Base-by-base conservation (phyloP, 2,113 vertebrate genomes). In the Lipotes vexillifer region DNA sequence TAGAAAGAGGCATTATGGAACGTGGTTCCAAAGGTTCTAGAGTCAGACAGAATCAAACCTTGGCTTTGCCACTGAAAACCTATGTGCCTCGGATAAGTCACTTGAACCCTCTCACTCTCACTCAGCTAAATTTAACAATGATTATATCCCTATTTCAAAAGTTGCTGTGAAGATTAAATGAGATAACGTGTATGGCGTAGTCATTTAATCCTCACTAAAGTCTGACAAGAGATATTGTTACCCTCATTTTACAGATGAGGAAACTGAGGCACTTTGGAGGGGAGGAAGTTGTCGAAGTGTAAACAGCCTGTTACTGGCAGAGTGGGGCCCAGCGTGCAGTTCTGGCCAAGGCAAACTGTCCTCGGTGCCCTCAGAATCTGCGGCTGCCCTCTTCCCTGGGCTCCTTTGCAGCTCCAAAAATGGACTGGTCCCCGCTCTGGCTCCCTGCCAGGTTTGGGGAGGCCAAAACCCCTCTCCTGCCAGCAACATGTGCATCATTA, bases 401-500 rank as follows among this genome's bases (percentile, higher is more conserved):
- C 52, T 49, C 55, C 25, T 80, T 13, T 17, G 23, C 5, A 78
- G 72, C 33, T 59, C 49, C 46, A 14, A 17, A 87, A 18, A 21
- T 9, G 3, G 75, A 49, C 33, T 86, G 15, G 55, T 38, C 11
- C 46, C 33, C 13, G 8, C 1, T 13, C 77, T 11, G 15, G 20
- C 6, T 82, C 21, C 33, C 59, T 59, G 23, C 57, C 41, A 72
- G 14, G 21, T 82, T n/a, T n/a, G 18, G n/a, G 61, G 17, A 80
- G 3, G 11, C 68, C 55, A 33, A 57, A 68, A 17, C 15, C 86
- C 55, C 17, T 4, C 29, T 29, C 29, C 38, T 77, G 59, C 88
- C 2, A 2, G 41, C 68, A 69, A 52, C 14, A 2, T 0, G 20
- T 4, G 2, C 65, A n/a, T 57, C 65, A 2, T 1, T 4, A 55